Percentiles rank a stretch among this genome's conserved stretches.
These are phyloP conservation scores for Drosophila nannoptera DNA, from an alignment of 1,140 invertebrate genomes.

Conservation along the genomic window DNA sequence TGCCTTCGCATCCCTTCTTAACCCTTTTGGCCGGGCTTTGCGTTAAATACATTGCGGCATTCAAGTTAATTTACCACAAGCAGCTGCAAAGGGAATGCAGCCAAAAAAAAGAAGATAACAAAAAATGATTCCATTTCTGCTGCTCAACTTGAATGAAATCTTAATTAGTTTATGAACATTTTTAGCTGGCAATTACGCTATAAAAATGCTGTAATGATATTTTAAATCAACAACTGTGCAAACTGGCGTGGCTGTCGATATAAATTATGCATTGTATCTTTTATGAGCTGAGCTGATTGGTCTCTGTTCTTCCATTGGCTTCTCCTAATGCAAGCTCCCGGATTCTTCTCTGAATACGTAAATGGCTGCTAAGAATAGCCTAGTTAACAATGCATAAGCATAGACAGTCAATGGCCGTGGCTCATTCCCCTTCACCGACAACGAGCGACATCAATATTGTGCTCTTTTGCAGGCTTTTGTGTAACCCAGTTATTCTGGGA, in stretches of 20 bases:
- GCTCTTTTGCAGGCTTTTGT: too few relatives aligned
- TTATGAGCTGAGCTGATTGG: too few relatives aligned
- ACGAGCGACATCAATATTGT: too few relatives aligned
- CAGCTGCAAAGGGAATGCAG: constrained; percentile 25
- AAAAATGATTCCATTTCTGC: constrained; percentile 38
- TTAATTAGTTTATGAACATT: constrained; percentile 71
- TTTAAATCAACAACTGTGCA: constrained; percentile 15
- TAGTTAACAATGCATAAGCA: too few relatives aligned
- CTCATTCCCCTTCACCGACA: too few relatives aligned
- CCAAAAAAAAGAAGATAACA: constrained; percentile 35
- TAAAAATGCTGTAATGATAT: constrained; percentile 49
- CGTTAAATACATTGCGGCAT: constrained; percentile 75
- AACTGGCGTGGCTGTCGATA: neutral
- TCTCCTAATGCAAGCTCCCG: too few relatives aligned
- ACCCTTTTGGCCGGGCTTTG: constrained; percentile 49
- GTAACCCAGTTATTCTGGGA: too few relatives aligned
- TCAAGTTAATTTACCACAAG: constrained; percentile 73
- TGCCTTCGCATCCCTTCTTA: constrained; percentile 30
- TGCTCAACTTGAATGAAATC: constrained; percentile 43
- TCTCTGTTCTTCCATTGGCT: too few relatives aligned
- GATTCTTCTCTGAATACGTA: too few relatives aligned
- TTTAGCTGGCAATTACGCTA: constrained; percentile 61
- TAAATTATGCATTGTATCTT: too few relatives aligned
- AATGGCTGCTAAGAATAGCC: too few relatives aligned
- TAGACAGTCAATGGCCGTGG: too few relatives aligned